Evolutionary conservation across 2,888 invertebrate species (phyloP).

Genomic region (Cancer borealis): DNA sequence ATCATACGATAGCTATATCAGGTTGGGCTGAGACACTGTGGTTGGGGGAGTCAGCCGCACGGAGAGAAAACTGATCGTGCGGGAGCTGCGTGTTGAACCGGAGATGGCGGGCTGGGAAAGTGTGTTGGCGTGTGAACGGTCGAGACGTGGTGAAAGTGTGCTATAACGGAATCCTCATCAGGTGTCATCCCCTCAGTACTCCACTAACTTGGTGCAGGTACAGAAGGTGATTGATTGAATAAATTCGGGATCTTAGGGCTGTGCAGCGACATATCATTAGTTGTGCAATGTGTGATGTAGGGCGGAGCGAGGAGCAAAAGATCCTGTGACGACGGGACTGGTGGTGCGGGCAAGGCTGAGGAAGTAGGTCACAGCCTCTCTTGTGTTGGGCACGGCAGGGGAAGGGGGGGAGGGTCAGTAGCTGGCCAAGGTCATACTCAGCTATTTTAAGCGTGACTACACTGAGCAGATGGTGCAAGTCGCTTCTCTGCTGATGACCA

Average conservation of each 20-base stretch:
- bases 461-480: background rate
- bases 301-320: background rate
- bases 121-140: constrained; percentile 22
- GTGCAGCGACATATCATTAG: background rate
- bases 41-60: background rate
- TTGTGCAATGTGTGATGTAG: constrained; percentile 28
- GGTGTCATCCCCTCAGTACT: background rate
- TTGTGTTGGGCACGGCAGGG: background rate
- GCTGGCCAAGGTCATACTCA: constrained; percentile 21
- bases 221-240: background rate
- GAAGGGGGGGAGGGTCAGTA: background rate
- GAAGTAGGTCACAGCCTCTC: constrained; percentile 40
- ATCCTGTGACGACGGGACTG: constrained; percentile 21
- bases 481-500: background rate
- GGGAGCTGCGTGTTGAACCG: constrained; percentile 4
- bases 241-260: background rate
- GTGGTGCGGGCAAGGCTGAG: constrained; percentile 16
- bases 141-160: constrained; percentile 27
- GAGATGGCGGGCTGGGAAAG: constrained; percentile 6
- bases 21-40: background rate
- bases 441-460: constrained; percentile 27
- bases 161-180: background rate
- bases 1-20: background rate
- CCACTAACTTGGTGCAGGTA: background rate
- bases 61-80: constrained; percentile 28